phyloP scores from a whole-genome alignment of 2,113 vertebrate species.

The Rhynchomys soricoides region DNA sequence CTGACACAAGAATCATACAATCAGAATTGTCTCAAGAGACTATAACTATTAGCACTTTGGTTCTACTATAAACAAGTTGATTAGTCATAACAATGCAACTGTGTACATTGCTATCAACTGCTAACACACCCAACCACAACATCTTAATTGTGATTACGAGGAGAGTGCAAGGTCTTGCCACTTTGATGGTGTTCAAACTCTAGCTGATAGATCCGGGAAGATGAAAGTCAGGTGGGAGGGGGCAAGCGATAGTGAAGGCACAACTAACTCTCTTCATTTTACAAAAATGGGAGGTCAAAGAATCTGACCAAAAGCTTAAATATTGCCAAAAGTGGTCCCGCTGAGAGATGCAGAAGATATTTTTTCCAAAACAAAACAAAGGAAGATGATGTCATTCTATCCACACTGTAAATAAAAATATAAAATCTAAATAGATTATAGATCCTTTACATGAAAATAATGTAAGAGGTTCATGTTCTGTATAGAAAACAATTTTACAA shows the following conservation, averaged over 20 bases:
- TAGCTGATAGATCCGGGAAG: conserved; percentile 8
- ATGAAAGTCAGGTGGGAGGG: not conserved
- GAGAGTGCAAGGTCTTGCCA: not conserved
- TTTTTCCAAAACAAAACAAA: not conserved
- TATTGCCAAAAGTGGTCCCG: not conserved
- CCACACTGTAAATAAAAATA: not conserved
- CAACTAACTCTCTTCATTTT: not conserved
- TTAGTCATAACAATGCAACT: conserved; percentile 3
- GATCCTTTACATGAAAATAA: not conserved
- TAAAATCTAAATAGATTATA: not conserved
- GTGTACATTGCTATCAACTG: not conserved
- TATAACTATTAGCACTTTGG: conserved; percentile 31
- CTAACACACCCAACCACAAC: not conserved
- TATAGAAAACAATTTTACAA: conserved; percentile 3
- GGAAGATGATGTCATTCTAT: not conserved
- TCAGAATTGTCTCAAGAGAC: not conserved
- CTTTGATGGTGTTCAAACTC: not conserved
- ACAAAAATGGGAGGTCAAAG: not conserved
- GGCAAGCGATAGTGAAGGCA: not conserved
- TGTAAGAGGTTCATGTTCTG: not conserved
- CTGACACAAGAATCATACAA: not conserved
- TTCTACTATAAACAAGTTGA: not conserved
- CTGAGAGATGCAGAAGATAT: not conserved
- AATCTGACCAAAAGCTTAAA: conserved; percentile 11
- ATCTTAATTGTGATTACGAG: conserved; percentile 40